These are phyloP conservation scores for Tamandua tetradactyla DNA, from an alignment of 2,797 vertebrate species.

Conservation along the genomic window DNA sequence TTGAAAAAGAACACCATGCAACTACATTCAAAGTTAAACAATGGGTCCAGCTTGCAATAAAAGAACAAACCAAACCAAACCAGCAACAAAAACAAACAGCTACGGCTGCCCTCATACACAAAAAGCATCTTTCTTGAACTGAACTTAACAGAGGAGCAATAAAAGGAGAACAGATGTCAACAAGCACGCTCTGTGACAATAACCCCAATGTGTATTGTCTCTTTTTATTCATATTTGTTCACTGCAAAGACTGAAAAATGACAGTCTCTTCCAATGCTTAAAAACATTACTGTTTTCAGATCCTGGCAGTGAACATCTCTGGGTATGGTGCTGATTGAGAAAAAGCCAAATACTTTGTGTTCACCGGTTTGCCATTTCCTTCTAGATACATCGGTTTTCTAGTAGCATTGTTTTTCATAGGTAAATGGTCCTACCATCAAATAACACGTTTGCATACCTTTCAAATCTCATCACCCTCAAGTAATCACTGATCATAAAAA, in stretches of 20 bases:
- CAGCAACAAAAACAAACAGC: no score
- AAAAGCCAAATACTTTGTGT: conserved; percentile 30
- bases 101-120: neutral
- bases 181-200: neutral
- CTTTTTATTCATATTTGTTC: conserved; percentile 25
- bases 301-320: conserved; percentile 63
- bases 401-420: conserved; percentile 71
- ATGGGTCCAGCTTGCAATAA: neutral
- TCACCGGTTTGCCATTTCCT: conserved; percentile 74
- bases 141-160: neutral
- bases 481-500: conserved; percentile 79
- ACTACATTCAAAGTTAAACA: neutral
- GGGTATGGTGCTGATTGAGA: conserved; percentile 62
- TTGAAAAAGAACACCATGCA: neutral
- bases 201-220: neutral
- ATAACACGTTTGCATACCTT: conserved; percentile 83
- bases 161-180: neutral
- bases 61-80: neutral
- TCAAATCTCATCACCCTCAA: conserved; percentile 79
- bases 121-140: neutral
- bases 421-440: conserved; percentile 76
- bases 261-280: conserved; percentile 55
- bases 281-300: conserved; percentile 56
- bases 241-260: conserved; percentile 58
- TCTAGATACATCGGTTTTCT: conserved; percentile 75